Evolutionary conservation across 2,797 vertebrate genomes (phyloP), one percentile per base, ranked within the genome.

Genomic region (Rhinophrynus dorsalis): DNA sequence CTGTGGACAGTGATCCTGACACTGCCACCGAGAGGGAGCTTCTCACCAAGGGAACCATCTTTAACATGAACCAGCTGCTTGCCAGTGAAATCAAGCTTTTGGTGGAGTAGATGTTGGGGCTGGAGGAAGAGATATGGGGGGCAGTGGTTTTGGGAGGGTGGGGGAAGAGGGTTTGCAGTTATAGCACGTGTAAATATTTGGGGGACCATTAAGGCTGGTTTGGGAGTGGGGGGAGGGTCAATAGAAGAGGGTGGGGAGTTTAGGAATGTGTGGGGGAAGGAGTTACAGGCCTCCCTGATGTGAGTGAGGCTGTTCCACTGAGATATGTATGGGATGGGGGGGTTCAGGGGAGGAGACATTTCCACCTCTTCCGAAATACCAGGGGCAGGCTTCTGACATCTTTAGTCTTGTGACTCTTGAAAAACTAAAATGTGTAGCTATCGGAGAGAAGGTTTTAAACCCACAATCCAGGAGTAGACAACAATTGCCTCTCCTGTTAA

Each of bases 41-140:
- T 81, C 88, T 90, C 77, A 83, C 87, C 83, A 90, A 91, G 88
- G 89, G 85, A 86, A 86, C 81, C 78, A 83, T 91, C 1, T 91
- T 91, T 87, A 92, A 92, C 84, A 92, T 90, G 90, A 92, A 90
- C 88, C 89, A 91, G 85, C 88, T 92, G 78, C 78, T 91, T 85
- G 88, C 88, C 89, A 90, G 88, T 87, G 88, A 92, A 81, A 90
- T 90, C 83, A 90, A 91, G 77, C 86, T 90, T 64, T 86, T 91
- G 73, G 88, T 89, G 85, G 87, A 90, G 80, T 92, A 56, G 27
- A 51, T 58, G 15, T 23, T 45, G 29, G 52, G 38, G 45, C 24
- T 30, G 10, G 42, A 32, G 17, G 5, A 20, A 48, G 30, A 32
- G 29, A 57, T 67, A 38, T 10, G 0, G 0, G 7, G 1, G 2